These are phyloP conservation scores for Isichthys henryi DNA, from an alignment of 2,113 vertebrate genomes.

Conservation along the genomic window DNA sequence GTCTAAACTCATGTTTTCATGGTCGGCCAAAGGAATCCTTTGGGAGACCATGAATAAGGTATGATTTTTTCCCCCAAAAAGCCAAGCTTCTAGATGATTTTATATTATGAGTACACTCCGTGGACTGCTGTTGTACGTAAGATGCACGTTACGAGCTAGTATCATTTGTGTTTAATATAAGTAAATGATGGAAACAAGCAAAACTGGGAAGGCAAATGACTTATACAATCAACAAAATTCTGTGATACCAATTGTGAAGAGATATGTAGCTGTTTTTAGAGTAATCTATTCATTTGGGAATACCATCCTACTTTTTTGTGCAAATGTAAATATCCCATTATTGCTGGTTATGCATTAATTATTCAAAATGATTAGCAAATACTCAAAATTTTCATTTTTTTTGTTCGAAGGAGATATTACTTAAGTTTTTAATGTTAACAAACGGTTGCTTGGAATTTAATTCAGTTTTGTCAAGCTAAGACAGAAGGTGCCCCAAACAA, in stretches of 20 bases:
- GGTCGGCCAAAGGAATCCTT: background rate
- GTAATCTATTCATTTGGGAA: conserved; percentile 7
- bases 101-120: background rate
- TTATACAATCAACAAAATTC: background rate
- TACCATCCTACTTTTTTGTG: background rate
- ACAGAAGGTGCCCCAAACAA: conserved; percentile 10
- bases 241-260: background rate
- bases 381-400: background rate
- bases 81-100: background rate
- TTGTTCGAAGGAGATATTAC: background rate
- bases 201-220: background rate
- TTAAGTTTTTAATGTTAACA: background rate
- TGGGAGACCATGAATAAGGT: background rate
- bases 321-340: conserved; percentile 12
- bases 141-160: background rate
- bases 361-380: conserved; percentile 3
- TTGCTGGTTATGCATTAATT: background rate
- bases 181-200: too few species aligned
- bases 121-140: background rate
- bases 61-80: background rate
- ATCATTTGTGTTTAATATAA: background rate
- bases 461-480: background rate
- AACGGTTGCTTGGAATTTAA: background rate
- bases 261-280: background rate
- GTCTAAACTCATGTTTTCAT: background rate